Base-by-base conservation (phyloP, 2,113 vertebrate genomes). In the Nothoprocta perdicaria region DNA sequence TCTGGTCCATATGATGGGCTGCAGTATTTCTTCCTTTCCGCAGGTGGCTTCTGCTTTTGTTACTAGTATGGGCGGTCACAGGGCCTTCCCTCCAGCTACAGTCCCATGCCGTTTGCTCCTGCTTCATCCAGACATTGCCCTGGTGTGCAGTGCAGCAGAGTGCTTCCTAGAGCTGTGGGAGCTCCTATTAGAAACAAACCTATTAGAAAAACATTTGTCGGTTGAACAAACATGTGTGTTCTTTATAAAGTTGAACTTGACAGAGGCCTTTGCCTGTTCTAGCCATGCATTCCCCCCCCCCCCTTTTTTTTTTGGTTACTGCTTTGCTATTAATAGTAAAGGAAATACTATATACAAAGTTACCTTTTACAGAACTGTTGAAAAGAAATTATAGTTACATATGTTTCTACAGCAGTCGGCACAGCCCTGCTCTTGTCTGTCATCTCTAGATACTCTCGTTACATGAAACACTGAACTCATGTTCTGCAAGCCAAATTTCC, bases 381-480 rank as follows among this genome's bases (percentile, higher is more conserved):
- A 76, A 94, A 90, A 84, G 68, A 52, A 95, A 14, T 61, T 80
- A 33, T 72, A 73, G 53, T 81, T 94, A 72, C 73, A 27, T 60
- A 40, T 78, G 45, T 92, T 96, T 93, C 67, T 90, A 74, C 38
- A 69, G 79, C 85, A 48, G 31, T 87, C 90, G 92, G 71, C 85
- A 84, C n/a, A 41, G 68, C 38, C 68, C 78, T 89, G 40, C 41
- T 89, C 78, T 86, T 80, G 81, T 90, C 86, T 90, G 63, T 92
- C 76, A 55, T 94, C 92, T 93, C 58, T 86, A 80, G 82, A 74
- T 90, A 53, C 46, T 88, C 38, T 79, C 90, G 65, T 87, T 96
- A 61, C 87, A 87, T 92, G 90, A 94, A 94, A 90, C 68, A 67
- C 72, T 96, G 87, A 94, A 63, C 68, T 90, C 65, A 72, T 3